Evolutionary conservation across 2,113 vertebrate genomes (phyloP).

Genomic region (Corapipo altera): DNA sequence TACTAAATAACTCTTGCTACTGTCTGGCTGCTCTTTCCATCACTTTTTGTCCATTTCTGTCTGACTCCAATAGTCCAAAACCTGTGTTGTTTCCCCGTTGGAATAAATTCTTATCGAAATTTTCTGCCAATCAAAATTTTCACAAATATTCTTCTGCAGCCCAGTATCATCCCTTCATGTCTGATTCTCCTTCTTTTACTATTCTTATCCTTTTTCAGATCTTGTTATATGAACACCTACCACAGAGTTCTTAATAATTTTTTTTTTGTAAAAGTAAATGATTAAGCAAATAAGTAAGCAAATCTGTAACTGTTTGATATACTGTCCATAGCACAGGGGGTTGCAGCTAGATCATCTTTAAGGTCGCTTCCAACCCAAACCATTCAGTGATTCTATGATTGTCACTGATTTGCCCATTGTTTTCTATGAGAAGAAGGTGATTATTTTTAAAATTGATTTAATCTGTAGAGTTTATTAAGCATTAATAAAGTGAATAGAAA

Average conservation of each 20-base stretch:
- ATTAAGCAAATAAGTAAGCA: neutral
- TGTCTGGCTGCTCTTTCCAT: neutral
- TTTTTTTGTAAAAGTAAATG: neutral
- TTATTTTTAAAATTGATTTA: neutral
- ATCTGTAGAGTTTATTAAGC: neutral
- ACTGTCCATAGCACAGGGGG: no score
- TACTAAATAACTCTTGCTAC: neutral
- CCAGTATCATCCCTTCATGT: neutral
- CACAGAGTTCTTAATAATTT: neutral
- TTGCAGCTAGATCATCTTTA: neutral
- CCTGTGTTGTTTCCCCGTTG: accelerated
- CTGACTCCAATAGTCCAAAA: neutral
- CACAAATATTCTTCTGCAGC: neutral
- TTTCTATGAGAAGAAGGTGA: neutral
- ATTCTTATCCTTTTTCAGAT: neutral
- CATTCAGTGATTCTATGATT: neutral
- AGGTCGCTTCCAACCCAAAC: neutral
- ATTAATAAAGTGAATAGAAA: neutral
- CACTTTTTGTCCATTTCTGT: neutral
- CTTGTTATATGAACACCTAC: neutral
- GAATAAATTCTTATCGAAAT: neutral
- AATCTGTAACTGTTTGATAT: neutral
- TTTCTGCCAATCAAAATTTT: neutral
- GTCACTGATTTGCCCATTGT: neutral
- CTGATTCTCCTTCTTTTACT: neutral